Evolutionary conservation across 2,888 invertebrate genomes (phyloP).

Genomic region (Cerastoderma edule): DNA sequence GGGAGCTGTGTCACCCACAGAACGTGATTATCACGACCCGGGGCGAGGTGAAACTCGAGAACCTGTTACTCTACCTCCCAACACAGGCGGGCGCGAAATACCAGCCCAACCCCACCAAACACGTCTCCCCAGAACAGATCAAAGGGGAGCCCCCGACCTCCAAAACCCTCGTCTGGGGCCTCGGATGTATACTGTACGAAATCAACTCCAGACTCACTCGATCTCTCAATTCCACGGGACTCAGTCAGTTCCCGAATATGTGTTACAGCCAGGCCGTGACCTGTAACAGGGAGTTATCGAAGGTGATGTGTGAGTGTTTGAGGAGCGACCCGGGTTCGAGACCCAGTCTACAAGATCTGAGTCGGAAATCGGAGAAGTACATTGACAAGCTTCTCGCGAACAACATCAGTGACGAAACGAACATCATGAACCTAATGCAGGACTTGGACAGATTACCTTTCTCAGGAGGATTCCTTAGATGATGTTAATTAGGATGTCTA

Average conservation of each 20-base stretch:
- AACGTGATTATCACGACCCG: conserved; percentile 67
- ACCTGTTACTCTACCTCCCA: conserved; percentile 74
- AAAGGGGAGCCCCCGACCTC: conserved; percentile 49
- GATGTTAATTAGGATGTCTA: no score
- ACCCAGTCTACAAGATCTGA: conserved; percentile 49
- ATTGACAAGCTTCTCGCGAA: conserved; percentile 35
- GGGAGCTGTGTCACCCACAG: conserved; percentile 73
- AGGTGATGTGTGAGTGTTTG: conserved; percentile 55
- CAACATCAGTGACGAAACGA: conserved; percentile 35
- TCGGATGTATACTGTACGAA: conserved; percentile 71
- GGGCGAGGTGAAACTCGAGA: conserved; percentile 75
- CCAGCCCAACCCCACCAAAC: conserved; percentile 63
- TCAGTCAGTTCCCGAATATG: conserved; percentile 43
- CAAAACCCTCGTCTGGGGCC: conserved; percentile 68
- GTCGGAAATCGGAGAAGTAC: conserved; percentile 40
- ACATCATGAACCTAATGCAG: conserved; percentile 40
- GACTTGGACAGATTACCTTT: conserved; percentile 52
- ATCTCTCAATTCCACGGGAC: conserved; percentile 24
- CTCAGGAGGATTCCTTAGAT: conserved; percentile 25
- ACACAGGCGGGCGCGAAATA: conserved; percentile 62
- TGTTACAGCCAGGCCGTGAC: conserved; percentile 43
- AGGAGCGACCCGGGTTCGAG: conserved; percentile 47
- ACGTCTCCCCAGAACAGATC: conserved; percentile 66
- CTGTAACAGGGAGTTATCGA: conserved; percentile 55
- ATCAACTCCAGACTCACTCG: conserved; percentile 60